These are phyloP conservation scores for Botia almorhae DNA, from an alignment of 2,797 vertebrate species.

Conservation along the genomic window DNA sequence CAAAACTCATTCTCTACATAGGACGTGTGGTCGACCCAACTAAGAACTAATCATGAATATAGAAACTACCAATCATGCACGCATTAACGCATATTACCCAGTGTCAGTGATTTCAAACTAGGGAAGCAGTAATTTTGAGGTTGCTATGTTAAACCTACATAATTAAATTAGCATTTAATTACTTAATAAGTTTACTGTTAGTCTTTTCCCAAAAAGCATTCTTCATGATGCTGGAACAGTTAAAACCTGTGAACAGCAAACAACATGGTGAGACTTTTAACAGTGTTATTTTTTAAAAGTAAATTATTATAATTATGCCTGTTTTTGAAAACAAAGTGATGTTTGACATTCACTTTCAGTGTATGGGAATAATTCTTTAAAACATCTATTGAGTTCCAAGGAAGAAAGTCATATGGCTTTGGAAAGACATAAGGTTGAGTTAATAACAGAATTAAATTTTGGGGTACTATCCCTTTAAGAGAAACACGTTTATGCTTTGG, in stretches of 20 bases:
- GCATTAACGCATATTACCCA: background rate
- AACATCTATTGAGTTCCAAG: no score
- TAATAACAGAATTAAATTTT: background rate
- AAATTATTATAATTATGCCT: no score
- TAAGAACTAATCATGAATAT: constrained; percentile 59
- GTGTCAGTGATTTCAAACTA: background rate
- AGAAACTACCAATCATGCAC: background rate
- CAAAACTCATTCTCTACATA: constrained; percentile 79
- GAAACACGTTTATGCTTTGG: background rate
- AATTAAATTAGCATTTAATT: background rate
- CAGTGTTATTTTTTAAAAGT: no score
- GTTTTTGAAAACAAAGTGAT: no score
- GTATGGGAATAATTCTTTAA: no score
- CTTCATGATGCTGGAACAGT: no score
- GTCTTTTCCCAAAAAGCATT: no score
- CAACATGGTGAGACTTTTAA: no score
- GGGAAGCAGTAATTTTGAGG: background rate
- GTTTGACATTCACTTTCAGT: background rate
- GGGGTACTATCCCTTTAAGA: background rate
- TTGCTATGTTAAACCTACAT: background rate
- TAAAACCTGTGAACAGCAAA: no score
- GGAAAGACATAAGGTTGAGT: no score
- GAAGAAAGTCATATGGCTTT: no score
- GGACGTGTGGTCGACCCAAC: constrained; percentile 85
- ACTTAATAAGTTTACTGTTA: no score